Evolutionary conservation across 53 echinoderm and acorn worm species (phyloP).

Genomic region (Echinarachnius parma): DNA sequence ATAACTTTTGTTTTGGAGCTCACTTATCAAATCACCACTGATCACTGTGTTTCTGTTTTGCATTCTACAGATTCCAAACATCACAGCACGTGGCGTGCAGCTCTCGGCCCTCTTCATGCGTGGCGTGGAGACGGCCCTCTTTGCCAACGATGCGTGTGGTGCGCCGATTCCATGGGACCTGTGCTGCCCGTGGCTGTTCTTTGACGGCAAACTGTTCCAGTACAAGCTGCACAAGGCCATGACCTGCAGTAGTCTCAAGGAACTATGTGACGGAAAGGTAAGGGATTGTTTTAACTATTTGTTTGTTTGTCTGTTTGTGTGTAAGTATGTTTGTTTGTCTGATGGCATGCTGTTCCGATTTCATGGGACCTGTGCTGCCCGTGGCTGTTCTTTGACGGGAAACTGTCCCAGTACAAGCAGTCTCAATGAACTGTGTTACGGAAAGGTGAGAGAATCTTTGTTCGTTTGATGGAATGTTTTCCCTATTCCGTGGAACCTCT

Average conservation of each 20-base stretch:
- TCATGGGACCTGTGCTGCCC: conserved; percentile 96
- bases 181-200: conserved; percentile 99
- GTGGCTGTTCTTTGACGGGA: conserved; percentile 99
- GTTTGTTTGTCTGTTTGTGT: not conserved
- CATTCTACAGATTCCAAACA: conserved; percentile 72
- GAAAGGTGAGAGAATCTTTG: conserved; percentile 61
- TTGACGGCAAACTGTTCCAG: conserved; percentile 99
- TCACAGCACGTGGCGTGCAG: conserved; percentile 91
- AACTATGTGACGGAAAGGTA: conserved; percentile 98
- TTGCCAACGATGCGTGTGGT: conserved; percentile 95
- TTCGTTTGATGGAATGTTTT: not conserved
- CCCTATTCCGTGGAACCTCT: conserved; percentile 68
- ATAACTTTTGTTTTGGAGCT: not conserved
- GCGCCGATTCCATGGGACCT: conserved; percentile 96
- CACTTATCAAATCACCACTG: too few relatives aligned
- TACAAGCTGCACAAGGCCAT: conserved; percentile 89
- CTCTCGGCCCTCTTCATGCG: conserved; percentile 98
- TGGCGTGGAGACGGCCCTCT: conserved; percentile 91
- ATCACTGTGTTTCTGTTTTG: not conserved
- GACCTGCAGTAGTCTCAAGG: conserved; percentile 84
- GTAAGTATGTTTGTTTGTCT: not conserved
- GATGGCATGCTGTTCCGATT: not conserved
- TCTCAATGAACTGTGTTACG: conserved; percentile 94
- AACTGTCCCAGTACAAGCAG: conserved; percentile 97
- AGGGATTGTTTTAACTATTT: not conserved